Evolutionary conservation across 35 echinoderm and acorn worm species (phyloP).

Genomic region (Ophioderma brevispina): DNA sequence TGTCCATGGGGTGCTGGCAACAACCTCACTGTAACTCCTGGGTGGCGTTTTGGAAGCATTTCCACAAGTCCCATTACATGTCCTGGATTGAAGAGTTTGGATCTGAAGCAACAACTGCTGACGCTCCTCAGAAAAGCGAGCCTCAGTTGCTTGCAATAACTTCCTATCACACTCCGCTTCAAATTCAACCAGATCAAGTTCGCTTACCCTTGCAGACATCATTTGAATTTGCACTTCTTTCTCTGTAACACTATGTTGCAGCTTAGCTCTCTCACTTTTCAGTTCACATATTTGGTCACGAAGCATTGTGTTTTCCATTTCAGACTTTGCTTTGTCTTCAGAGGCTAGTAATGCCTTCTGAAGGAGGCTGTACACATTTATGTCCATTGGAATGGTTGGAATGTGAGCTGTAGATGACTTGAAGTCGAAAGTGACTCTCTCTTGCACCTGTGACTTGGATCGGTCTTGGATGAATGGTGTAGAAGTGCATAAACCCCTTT

Average conservation of each 20-base stretch:
- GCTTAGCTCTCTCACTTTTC: neutral
- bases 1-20: no score
- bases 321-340: neutral
- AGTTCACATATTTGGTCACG: neutral
- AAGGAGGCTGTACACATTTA: neutral
- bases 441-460: no score
- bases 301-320: neutral
- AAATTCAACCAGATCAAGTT: neutral
- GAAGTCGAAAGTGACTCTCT: no score
- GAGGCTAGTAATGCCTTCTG: neutral
- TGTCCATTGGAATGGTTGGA: no score
- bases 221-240: neutral
- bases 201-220: neutral
- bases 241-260: neutral
- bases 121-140: neutral
- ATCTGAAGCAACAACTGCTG: neutral
- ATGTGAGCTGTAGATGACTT: no score
- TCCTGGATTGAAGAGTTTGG: neutral
- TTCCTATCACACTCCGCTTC: neutral
- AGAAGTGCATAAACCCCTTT: no score
- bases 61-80: no score
- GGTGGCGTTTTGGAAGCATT: no score
- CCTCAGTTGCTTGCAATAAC: neutral
- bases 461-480: no score
- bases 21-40: no score